Evolutionary conservation across 2,113 vertebrate species (phyloP), one percentile per base, ranked within the genome.

Genomic region (Microcebus murinus): DNA sequence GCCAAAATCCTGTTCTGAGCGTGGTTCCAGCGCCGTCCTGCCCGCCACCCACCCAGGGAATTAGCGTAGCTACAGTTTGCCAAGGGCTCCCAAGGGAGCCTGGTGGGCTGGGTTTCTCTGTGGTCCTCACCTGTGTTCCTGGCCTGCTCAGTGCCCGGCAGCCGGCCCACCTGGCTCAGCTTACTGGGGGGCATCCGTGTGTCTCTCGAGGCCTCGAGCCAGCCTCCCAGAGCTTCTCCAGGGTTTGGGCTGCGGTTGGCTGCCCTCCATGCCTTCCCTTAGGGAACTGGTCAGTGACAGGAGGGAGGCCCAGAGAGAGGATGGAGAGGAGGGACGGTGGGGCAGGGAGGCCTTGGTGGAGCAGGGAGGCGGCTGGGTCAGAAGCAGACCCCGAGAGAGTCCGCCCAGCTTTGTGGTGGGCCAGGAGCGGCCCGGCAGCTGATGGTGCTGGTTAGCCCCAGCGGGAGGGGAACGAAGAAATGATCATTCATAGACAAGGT

Each of bases 101-200:
- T 1, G 39, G 59, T 1, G 0, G 59, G 12, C 57, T 10, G n/a
- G 21, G 50, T n/a, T 88, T 31, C 34, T 27, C 39, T 14, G 4
- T 6, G 81, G 45, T 29, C 21, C 14, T 15, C 4, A 39, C 29
- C 50, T 48, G 18, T 2, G 59, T 39, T 12, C 12, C 83, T 20
- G 21, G 39, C 12, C 83, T 20, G 21, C 34, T 14, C 45, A 18
- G 45, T 52, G 15, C 67, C 1, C 0, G 0, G 3, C 36, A 23
- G 15, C 15, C 0, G 0, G 0, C 27, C 6, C n/a, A 45, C 34
- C 45, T 85, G 1, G 4, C 4, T 34, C 63, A 4, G 14, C 4
- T 12, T 14, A 7, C 8, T 1, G 31, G 25, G 59, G 27, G 61
- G 25, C 61, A 13, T 63, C 59, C 17, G n/a, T 21, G 6, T 21